Percentiles rank a stretch among this genome's conserved stretches.
phyloP scores from a whole-genome alignment of 2,888 invertebrate species.

The Tenthredo amoena region DNA sequence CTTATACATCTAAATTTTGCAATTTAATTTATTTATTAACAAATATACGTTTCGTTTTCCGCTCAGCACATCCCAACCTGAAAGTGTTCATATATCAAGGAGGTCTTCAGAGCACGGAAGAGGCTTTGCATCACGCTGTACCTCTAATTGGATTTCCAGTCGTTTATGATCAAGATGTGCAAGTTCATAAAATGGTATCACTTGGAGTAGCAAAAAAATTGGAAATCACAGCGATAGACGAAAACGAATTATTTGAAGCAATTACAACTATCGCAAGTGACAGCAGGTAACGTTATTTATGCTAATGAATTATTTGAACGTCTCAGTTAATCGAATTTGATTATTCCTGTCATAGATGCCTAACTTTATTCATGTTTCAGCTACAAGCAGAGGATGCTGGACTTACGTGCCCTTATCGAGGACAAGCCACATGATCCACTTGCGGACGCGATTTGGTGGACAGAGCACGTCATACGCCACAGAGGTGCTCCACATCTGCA shows the following conservation, averaged over 20 bases:
- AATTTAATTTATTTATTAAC: too few relatives aligned
- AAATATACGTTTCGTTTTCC: too few relatives aligned
- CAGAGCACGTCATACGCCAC: constrained; percentile 65
- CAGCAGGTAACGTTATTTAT: constrained; percentile 53
- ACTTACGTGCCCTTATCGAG: constrained; percentile 3
- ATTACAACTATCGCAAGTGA: constrained; percentile 59
- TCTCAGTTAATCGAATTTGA: neutral
- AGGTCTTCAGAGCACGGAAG: constrained; percentile 67
- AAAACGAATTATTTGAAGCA: constrained; percentile 53
- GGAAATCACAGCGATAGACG: constrained; percentile 54
- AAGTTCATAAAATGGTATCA: constrained; percentile 56
- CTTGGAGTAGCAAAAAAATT: constrained; percentile 60
- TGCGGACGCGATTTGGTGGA: constrained; percentile 63
- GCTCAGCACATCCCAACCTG: constrained; percentile 66
- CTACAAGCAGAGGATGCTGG: constrained; percentile 62
- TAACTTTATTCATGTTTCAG: constrained; percentile 52
- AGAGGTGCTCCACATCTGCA: constrained; percentile 61
- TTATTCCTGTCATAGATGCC: neutral
- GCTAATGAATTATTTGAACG: too few relatives aligned
- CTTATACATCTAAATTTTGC: too few relatives aligned
- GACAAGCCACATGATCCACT: constrained; percentile 60
- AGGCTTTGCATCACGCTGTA: constrained; percentile 63
- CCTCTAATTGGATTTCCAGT: constrained; percentile 66
- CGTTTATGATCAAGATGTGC: constrained; percentile 62
- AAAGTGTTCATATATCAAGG: constrained; percentile 66